Percentiles rank a stretch among this genome's conserved stretches.
phyloP scores from a whole-genome alignment of 2,113 vertebrate genomes.

The Brachyhypopomus gauderio region DNA sequence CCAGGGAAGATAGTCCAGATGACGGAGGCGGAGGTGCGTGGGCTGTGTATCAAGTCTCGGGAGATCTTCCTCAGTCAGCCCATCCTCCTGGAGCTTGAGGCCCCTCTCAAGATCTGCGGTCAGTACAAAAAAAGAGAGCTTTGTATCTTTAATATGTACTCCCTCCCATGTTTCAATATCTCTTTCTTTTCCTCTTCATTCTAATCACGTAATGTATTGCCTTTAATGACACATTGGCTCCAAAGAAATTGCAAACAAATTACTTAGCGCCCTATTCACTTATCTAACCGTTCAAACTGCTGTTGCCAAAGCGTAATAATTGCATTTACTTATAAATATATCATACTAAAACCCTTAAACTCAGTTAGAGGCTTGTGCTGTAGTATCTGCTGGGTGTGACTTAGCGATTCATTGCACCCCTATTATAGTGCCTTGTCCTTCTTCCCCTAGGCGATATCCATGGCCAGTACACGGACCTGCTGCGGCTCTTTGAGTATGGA shows the following conservation, averaged over 20 bases:
- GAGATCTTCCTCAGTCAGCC: constrained; percentile 97
- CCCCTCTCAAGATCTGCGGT: constrained; percentile 94
- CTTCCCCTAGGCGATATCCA: constrained; percentile 69
- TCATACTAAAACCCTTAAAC: too few relatives aligned
- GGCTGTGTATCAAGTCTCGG: constrained; percentile 93
- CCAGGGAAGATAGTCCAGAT: constrained; percentile 95
- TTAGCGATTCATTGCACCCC: background rate
- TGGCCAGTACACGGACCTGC: constrained; percentile 83
- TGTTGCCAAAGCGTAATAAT: too few relatives aligned
- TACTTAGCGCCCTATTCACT: too few relatives aligned
- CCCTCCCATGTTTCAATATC: background rate
- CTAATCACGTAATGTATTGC: background rate
- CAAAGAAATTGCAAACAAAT: too few relatives aligned
- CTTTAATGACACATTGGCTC: background rate
- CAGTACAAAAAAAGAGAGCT: constrained; percentile 41
- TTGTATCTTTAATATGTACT: background rate
- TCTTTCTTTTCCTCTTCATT: background rate
- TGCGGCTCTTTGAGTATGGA: constrained; percentile 92
- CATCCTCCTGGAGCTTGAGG: constrained; percentile 92
- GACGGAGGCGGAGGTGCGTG: constrained; percentile 93
- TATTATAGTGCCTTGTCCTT: background rate
- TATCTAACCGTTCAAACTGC: too few relatives aligned
- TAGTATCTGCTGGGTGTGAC: too few relatives aligned
- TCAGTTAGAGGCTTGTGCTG: too few relatives aligned
- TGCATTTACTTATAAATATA: too few relatives aligned